These are phyloP conservation scores for Jordanella pulchra DNA, from an alignment of 2,797 vertebrate species.

Conservation along the genomic window DNA sequence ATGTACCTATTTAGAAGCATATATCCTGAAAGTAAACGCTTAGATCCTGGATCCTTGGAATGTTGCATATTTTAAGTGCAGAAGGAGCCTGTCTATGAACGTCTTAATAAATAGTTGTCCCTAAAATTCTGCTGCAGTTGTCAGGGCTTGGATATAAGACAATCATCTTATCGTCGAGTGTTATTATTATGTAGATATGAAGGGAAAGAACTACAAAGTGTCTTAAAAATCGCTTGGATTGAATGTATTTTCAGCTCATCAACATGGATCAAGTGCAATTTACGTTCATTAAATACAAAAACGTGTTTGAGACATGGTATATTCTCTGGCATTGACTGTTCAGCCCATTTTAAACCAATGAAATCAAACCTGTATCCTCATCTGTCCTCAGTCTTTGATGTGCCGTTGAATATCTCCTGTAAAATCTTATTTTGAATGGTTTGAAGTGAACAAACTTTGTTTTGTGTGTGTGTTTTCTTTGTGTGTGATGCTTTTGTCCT, in stretches of 20 bases:
- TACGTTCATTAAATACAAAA: background rate
- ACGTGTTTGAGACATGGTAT: background rate
- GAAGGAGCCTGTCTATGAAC: background rate
- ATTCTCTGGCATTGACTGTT: background rate
- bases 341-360: background rate
- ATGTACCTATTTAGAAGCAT: background rate
- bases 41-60: slow-evolving; percentile 16
- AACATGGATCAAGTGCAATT: background rate
- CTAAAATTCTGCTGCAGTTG: background rate
- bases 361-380: background rate
- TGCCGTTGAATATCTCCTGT: slow-evolving; percentile 40
- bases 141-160: background rate
- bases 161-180: background rate
- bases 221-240: too few relatives aligned
- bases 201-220: too few relatives aligned
- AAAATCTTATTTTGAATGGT: slow-evolving; percentile 43
- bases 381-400: slow-evolving; percentile 31
- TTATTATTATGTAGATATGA: too few relatives aligned
- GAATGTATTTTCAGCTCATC: background rate
- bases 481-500: slow-evolving; percentile 77
- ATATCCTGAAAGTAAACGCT: slow-evolving; percentile 14
- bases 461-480: slow-evolving; percentile 67
- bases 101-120: background rate
- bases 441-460: slow-evolving; percentile 63
- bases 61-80: background rate